Base-by-base conservation (phyloP, 2,888 invertebrate species). In the Agrochola macilenta region DNA sequence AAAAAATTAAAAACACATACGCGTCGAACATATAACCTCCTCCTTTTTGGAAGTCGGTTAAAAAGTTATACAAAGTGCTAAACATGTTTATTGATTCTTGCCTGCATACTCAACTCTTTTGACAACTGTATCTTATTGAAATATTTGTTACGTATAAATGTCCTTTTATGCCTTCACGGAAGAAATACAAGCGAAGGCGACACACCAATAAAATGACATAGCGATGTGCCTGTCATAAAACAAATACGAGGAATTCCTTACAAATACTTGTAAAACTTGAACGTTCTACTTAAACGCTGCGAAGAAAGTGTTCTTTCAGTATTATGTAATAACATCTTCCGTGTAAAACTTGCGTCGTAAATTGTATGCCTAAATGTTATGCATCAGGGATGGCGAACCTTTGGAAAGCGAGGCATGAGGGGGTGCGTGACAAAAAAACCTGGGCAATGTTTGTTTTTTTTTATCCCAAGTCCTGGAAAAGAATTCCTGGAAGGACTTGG, bases 201-300 rank as follows among this genome's bases (percentile, higher is more conserved):
- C 43, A 43, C 43, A 43, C 43, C 43, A 65, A 81, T 82, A 64
- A 66, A 69, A 57, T 43, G 35, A 54, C 14, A 58, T 49, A 81
- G 35, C 54, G n/a, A 63, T 70, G n/a, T 17, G 35, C 26, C 23
- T 49, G 35, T 65, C 69, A 74, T 79, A 79, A 79, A 84, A 82
- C 30, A 74, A 71, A 63, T 73, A 69, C 69, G 57, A 64, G 35
- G 68, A 60, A 71, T 79, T 71, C 54, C 39, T 71, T 66, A 70
- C 52, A 76, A 79, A 79, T 75, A 75, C 81, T 74, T 82, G 39
- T 64, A 64, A 64, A 84, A 84, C 84, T 79, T 54, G 46, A 54
- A n/a, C 58, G 46, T 68, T 64, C n/a, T 43, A 74, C 64, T 54
- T 57, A 43, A 71, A 69, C 35, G 68, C n/a, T 26, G 35, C 20